Evolutionary conservation across 2,888 invertebrate species (phyloP).

Genomic region (Charanyca ferruginea): DNA sequence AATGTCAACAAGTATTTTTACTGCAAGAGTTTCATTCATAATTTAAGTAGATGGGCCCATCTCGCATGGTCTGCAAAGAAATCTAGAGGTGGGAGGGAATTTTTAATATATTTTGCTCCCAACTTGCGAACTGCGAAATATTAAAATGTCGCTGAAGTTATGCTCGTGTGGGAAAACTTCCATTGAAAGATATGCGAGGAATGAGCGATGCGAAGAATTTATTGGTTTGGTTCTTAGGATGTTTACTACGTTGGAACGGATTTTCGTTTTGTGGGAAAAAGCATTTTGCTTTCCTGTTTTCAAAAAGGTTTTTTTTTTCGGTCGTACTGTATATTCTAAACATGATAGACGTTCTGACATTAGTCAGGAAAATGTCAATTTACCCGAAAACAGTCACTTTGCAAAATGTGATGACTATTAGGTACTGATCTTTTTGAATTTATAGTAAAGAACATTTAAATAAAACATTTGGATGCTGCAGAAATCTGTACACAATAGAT

Average conservation of each 20-base stretch:
- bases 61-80: slow-evolving; percentile 39
- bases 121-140: slow-evolving; percentile 70
- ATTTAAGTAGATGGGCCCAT: slow-evolving; percentile 38
- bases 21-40: slow-evolving; percentile 48
- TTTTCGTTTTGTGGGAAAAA: not conserved
- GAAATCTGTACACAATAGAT: no score
- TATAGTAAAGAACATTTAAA: no score
- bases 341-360: no score
- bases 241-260: not conserved
- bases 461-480: no score
- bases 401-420: no score
- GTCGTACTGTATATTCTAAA: no score
- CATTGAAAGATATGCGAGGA: slow-evolving; percentile 50
- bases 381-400: no score
- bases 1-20: slow-evolving; percentile 35
- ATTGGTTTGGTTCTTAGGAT: slow-evolving; percentile 15
- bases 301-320: no score
- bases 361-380: no score
- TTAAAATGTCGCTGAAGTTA: slow-evolving; percentile 75
- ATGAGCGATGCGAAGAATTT: slow-evolving; percentile 33
- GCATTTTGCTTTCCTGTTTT: no score
- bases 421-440: no score
- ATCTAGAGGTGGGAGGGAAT: slow-evolving; percentile 68
- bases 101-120: slow-evolving; percentile 74
- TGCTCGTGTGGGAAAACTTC: slow-evolving; percentile 58